These are phyloP conservation scores for Erythrocebus patas DNA, from an alignment of 2,113 vertebrate genomes.

Conservation along the genomic window DNA sequence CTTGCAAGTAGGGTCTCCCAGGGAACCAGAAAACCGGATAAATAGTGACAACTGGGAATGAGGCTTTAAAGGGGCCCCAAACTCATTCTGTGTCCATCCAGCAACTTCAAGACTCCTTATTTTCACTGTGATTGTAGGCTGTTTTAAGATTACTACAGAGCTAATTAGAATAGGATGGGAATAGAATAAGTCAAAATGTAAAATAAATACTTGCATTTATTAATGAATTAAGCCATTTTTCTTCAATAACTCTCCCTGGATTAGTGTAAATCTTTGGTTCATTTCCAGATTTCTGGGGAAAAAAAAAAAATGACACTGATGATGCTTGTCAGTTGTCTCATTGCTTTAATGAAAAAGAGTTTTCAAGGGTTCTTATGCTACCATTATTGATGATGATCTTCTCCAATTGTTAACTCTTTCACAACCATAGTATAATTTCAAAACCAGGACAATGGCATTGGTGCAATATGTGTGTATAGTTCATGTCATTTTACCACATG, in stretches of 20 bases:
- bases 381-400: not conserved
- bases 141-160: not conserved
- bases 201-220: not conserved
- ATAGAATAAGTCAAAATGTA: not conserved
- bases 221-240: not conserved
- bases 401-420: not conserved
- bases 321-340: not conserved
- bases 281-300: not conserved
- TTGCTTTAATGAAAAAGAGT: not conserved
- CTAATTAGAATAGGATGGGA: not conserved
- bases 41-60: too few relatives aligned
- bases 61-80: not conserved
- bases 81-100: not conserved
- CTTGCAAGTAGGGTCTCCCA: not conserved
- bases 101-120: not conserved
- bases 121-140: not conserved
- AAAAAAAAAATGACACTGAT: not conserved
- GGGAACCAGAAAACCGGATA: too few relatives aligned
- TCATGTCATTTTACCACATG: not conserved
- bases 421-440: not conserved
- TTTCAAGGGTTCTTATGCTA: not conserved
- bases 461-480: not conserved
- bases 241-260: not conserved
- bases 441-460: not conserved
- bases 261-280: not conserved